Conservation (phyloP, 2,888 invertebrate species). For the Anthophora plumipes region DNA sequence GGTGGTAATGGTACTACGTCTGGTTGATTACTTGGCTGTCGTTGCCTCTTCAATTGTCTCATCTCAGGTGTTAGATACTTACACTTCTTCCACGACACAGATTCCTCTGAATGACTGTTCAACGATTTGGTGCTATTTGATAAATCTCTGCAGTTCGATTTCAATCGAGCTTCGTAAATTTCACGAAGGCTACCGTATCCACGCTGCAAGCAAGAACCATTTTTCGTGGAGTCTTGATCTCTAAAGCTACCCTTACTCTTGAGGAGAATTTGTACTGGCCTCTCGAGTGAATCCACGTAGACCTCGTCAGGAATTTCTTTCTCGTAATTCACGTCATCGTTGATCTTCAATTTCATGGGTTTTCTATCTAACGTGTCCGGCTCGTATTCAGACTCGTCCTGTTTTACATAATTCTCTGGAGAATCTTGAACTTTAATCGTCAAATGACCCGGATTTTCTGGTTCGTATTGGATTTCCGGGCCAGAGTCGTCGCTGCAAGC, state of each 20-base stretch:
- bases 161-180: constrained; percentile 88
- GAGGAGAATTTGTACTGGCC: constrained; percentile 87
- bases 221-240: constrained; percentile 82
- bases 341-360: constrained; percentile 86
- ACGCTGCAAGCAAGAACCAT: constrained; percentile 83
- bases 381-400: constrained; percentile 93
- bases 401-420: constrained; percentile 90
- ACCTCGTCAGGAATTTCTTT: constrained; percentile 82
- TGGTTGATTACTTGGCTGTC: constrained; percentile 87
- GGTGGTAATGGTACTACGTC: constrained; percentile 89
- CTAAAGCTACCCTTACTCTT: constrained; percentile 90
- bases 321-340: constrained; percentile 81
- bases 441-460: constrained; percentile 91
- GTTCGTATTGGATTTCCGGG: constrained; percentile 86
- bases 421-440: constrained; percentile 94
- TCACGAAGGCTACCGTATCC: constrained; percentile 89
- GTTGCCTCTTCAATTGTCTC: constrained; percentile 90
- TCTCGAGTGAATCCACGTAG: constrained; percentile 86
- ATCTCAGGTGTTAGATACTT: constrained; percentile 88
- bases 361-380: constrained; percentile 94
- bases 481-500: constrained; percentile 86
- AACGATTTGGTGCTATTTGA: constrained; percentile 47
- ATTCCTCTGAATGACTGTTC: constrained; percentile 68
- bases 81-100: constrained; percentile 75
- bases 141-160: constrained; percentile 68